Evolutionary conservation across 2,797 vertebrate species (phyloP), one percentile per base, ranked within the genome.

Genomic region (Schizothorax lantsangensis): DNA sequence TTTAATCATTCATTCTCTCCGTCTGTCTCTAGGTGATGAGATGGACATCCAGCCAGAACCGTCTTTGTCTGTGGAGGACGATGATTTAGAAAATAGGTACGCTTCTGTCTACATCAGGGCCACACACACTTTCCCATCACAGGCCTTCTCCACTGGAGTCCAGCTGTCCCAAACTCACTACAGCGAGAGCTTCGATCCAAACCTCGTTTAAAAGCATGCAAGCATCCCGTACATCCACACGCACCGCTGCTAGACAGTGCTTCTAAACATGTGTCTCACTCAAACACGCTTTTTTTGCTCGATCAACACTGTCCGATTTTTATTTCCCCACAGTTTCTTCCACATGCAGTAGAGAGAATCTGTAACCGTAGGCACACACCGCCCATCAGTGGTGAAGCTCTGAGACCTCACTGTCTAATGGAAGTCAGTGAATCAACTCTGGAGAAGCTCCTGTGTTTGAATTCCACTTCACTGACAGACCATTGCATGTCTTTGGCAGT

Each of bases 11-110:
- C 8, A 10, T 19, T 21, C 19, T 59, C 26, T 73, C 0, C 2
- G 3, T 66, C 38, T 26, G 49, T 66, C 69, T 82, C 38, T 74
- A 98, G 97, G 96, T 92, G 97, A 99, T 93, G 98, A 99, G 91
- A 96, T 96, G 79, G 96, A 96, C 71, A 89, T 92, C 93, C 95
- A 94, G 90, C 92, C 96, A 92, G 95, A 95, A 91, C 94, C 96
- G 94, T 95, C 95, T 86, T 95, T 96, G 95, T 96, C 96, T 93
- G 96, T 96, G 92, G 97, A 98, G 71, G 98, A 98, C 85, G 97
- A 99, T 91, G 97, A 99, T 95, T 97, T 97, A 90, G 98, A 99
- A 97, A 99, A 99, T 99, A 99, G 98, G 98, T 99, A 98, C 96
- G 97, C 95, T 94, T 94, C 94, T 94, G 95, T 96, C 96, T 94